Evolutionary conservation across 2,113 vertebrate species (phyloP), one percentile per base, ranked within the genome.

Genomic region (Thamnophis sirtalis): DNA sequence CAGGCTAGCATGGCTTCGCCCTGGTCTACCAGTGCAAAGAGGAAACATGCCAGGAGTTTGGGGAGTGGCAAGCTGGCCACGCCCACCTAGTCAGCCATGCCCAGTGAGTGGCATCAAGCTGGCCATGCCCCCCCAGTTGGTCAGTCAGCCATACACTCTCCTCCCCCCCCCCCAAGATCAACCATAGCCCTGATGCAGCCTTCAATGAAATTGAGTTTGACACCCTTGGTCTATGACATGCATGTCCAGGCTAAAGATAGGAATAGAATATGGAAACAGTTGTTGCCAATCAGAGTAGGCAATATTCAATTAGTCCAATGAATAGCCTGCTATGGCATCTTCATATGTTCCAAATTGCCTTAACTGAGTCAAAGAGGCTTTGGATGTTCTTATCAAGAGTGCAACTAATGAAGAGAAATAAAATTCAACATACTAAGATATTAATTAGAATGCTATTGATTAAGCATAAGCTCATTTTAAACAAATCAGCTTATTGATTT

Each of bases 371-470:
- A 92, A 49, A 19, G 88, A 28, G 10, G 33, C 53, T 92, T 55
- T 24, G 49, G 21, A 26, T 93, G 13, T 90, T 90, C 56, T 55
- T n/a, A 93, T 84, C 26, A 93, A 90, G 60, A 49, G 80, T 49
- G 24, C 80, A 68, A 17, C 24, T 54, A 87, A 92, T 88, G 54
- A 55, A 91, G 60, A 55, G 50, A 56, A 91, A 73, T 87, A 22
- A 73, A 91, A 91, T 88, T 88, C 80, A 92, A 92, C 86, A 88
- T 84, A 48, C 91, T 92, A 90, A 90, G 87, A 54, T 87, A 63
- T 87, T 90, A 86, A 92, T 90, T 86, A 38, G 84, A 55, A 68
- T 68, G 24, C 55, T 87, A 50, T 93, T 90, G 53, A 90, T 51
- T 84, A 92, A 49, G 10, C 87, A 51, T 93, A 38, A 88, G 86